phyloP scores from a whole-genome alignment of 2,888 invertebrate genomes.

The Melanostoma mellinum region DNA sequence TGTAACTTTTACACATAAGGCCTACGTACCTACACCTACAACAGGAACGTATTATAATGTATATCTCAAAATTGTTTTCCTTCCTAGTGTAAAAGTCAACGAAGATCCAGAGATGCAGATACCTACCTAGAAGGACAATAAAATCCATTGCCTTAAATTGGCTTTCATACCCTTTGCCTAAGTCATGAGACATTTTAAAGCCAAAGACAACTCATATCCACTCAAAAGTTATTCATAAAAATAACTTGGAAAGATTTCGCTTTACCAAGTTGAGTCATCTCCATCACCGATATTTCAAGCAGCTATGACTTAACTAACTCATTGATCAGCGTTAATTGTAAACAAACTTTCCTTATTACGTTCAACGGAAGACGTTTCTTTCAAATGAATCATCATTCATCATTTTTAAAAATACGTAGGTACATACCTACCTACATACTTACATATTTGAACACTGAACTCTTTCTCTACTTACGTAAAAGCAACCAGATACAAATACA shows the following conservation, averaged over 20 bases:
- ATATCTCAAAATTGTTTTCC: no score
- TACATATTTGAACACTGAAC: background rate
- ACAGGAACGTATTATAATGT: no score
- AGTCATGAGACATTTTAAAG: no score
- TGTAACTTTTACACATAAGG: no score
- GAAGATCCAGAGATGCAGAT: no score
- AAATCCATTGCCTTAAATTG: no score
- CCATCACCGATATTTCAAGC: constrained; percentile 5
- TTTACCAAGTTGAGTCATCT: background rate
- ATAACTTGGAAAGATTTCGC: background rate
- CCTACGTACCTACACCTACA: no score
- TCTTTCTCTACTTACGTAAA: background rate
- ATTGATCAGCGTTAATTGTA: constrained; percentile 10
- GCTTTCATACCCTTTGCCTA: no score
- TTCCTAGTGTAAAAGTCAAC: no score
- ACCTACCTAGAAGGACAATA: no score
- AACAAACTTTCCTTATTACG: constrained; percentile 60
- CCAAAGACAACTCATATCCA: no score
- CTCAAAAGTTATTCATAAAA: no score
- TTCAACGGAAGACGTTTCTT: constrained; percentile 5
- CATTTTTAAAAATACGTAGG: background rate
- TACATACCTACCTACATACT: background rate
- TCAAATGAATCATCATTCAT: constrained; percentile 41
- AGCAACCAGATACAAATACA: background rate
- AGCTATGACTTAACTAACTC: background rate